Evolutionary conservation across 2,888 invertebrate species (phyloP).

Genomic region (Thyatira batis): DNA sequence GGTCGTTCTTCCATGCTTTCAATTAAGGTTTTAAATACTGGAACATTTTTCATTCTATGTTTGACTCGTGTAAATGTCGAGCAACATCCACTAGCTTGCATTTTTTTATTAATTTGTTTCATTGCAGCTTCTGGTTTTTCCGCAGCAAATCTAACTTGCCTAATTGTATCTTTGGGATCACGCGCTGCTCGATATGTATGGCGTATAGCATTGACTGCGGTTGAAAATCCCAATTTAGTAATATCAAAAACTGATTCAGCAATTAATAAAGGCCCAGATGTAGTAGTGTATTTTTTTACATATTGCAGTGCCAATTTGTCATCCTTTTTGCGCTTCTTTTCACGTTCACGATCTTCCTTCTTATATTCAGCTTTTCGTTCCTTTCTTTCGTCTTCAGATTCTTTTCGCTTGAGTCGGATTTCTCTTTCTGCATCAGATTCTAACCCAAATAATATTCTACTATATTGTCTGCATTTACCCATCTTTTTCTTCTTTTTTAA

Average conservation of each 20-base stretch:
- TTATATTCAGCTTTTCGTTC: neutral
- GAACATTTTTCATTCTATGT: neutral
- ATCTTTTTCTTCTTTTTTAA: neutral
- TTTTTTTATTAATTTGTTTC: neutral
- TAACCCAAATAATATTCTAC: neutral
- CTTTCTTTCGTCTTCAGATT: neutral
- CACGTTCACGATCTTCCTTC: neutral
- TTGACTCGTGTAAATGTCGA: neutral
- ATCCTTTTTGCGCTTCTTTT: neutral
- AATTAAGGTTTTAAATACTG: neutral
- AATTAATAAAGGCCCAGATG: neutral
- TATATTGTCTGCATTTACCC: neutral
- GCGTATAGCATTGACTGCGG: neutral
- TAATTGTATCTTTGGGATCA: neutral
- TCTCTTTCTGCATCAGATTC: neutral
- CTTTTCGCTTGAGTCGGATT: neutral
- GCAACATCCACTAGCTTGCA: neutral
- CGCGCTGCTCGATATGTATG: neutral
- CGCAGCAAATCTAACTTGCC: neutral
- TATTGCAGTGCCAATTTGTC: neutral
- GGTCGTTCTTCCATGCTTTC: neutral
- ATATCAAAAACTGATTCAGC: neutral
- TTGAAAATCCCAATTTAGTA: neutral
- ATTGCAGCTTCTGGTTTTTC: neutral
- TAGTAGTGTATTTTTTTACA: neutral